Percentiles rank a stretch among this genome's conserved stretches.
These are phyloP conservation scores for Clarias macrocephalus DNA, from an alignment of 2,113 vertebrate species.

Conservation along the genomic window DNA sequence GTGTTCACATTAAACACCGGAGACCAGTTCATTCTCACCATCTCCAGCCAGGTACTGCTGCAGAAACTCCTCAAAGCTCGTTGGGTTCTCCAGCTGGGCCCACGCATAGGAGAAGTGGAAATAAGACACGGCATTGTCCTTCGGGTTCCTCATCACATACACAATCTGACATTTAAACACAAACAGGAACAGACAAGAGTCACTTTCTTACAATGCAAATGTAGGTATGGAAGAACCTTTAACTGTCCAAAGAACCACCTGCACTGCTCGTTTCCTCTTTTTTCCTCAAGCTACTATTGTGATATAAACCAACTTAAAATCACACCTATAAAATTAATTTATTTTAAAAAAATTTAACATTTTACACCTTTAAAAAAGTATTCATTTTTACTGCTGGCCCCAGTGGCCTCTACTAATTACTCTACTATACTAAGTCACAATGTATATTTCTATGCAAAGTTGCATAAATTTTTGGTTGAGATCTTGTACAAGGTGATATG, in stretches of 20 bases:
- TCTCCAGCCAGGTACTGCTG: conserved; percentile 68
- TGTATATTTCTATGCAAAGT: no score
- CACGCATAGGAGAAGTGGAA: conserved; percentile 65
- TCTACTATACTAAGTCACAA: no score
- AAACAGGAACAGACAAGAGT: conserved; percentile 7
- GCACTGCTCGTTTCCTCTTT: not conserved
- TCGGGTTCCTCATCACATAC: conserved; percentile 76
- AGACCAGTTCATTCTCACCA: conserved; percentile 50
- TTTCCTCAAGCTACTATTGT: no score
- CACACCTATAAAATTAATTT: not conserved
- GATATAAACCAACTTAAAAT: no score
- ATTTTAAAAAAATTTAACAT: not conserved
- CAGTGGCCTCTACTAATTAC: no score
- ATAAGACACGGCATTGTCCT: conserved; percentile 72
- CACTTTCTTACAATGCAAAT: not conserved
- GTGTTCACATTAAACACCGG: not conserved
- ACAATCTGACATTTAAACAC: conserved; percentile 63
- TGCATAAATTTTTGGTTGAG: no score
- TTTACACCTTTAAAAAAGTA: no score
- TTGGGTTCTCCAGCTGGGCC: not conserved
- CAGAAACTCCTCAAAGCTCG: conserved; percentile 64
- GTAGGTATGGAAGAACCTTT: not conserved
- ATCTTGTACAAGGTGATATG: no score
- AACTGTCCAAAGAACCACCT: not conserved
- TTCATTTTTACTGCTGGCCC: no score